phyloP scores from a whole-genome alignment of 1,140 invertebrate species.

The Rhyacophila brunnea region DNA sequence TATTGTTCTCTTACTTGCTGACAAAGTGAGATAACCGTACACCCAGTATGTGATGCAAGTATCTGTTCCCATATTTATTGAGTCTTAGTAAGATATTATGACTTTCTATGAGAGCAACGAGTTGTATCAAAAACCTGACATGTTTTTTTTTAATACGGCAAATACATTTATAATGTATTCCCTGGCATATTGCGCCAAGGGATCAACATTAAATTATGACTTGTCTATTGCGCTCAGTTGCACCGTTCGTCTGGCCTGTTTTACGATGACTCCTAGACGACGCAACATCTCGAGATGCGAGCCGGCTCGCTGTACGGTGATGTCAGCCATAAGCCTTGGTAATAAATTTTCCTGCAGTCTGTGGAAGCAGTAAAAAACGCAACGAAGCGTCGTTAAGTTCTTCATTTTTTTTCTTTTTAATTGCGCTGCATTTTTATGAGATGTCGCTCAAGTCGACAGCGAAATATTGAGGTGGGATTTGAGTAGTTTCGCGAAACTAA shows the following conservation, averaged over 20 bases:
- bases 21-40: no score
- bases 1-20: no score
- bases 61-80: no score
- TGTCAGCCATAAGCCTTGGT: conserved; percentile 24
- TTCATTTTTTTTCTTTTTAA: conserved; percentile 33
- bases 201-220: not conserved
- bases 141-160: no score
- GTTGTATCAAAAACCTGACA: no score
- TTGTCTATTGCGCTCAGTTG: not conserved
- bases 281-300: conserved; percentile 1
- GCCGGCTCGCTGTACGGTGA: conserved; percentile 17
- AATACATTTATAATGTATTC: no score
- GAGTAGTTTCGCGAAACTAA: no score
- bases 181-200: not conserved
- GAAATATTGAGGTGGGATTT: conserved; percentile 8
- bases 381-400: conserved; percentile 29
- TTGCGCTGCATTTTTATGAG: conserved; percentile 36
- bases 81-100: no score
- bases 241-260: conserved; percentile 15
- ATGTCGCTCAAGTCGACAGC: conserved; percentile 6
- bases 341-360: conserved; percentile 30
- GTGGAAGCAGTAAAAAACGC: conserved; percentile 32
- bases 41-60: no score
- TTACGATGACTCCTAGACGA: conserved; percentile 21
- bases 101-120: no score